A percentile compares a stretch with the other conserved stretches of the same genome.
phyloP scores from a whole-genome alignment of 2,888 invertebrate genomes.

The Altica lythri region DNA sequence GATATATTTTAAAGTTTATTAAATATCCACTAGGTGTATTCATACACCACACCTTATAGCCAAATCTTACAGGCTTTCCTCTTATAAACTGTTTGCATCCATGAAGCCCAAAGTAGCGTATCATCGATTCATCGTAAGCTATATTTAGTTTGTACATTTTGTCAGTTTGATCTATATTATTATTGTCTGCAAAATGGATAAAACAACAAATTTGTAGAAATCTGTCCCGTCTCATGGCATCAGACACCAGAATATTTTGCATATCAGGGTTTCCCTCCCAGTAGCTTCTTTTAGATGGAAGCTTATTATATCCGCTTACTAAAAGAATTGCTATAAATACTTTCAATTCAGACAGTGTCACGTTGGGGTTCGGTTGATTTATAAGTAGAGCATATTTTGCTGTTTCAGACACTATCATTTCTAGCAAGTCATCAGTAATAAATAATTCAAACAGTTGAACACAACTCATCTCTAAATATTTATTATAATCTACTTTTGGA shows the following conservation, averaged over 20 bases:
- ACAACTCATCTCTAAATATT: not conserved
- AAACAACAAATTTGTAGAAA: not conserved
- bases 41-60: not conserved
- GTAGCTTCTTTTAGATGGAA: conserved; percentile 3
- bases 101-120: conserved; percentile 5
- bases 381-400: conserved; percentile 8
- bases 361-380: conserved; percentile 12
- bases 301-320: not conserved
- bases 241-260: not conserved
- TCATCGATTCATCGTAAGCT: not conserved
- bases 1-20: conserved; percentile 29
- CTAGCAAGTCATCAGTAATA: too few relatives aligned
- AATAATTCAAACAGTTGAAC: too few relatives aligned
- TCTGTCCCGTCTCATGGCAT: not conserved
- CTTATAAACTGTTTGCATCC: conserved; percentile 29
- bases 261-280: not conserved
- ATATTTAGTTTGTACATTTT: not conserved
- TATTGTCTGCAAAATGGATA: not conserved
- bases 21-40: conserved; percentile 16
- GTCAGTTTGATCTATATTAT: not conserved
- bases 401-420: too few relatives aligned
- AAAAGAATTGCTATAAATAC: conserved; percentile 8
- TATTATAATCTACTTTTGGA: conserved; percentile 6
- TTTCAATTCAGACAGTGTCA: conserved; percentile 9
- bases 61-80: conserved; percentile 20